Base-by-base conservation (phyloP, 2,888 invertebrate genomes). In the Apotomis betuletana region DNA sequence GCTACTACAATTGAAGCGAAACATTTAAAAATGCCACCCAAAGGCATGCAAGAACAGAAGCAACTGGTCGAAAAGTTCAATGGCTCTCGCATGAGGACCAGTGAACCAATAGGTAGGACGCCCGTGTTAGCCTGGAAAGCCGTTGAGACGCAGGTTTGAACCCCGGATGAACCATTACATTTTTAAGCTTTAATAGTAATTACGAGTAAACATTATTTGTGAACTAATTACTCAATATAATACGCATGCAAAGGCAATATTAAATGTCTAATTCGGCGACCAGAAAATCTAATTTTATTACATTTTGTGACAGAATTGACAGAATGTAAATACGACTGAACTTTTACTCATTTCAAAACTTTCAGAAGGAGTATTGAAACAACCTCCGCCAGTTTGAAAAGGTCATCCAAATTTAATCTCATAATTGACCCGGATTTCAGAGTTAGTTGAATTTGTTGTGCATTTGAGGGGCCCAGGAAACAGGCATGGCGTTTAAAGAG, bases 371-470 rank as follows among this genome's bases (percentile, higher is more conserved):
- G 65, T 67, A 62, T 67, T 67, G 61, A 57, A 71, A 61, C 60
- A 70, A 67, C 61, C 65, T 61, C 51, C 51, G 12, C 41, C 36
- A 67, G 49, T 71, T 67, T n/a, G 67, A 46, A 51, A 67, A 71
- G 67, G 71, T 67, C 71, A 71, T 51, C 57, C 38, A 61, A 67
- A 71, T 67, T 61, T 67, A 57, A 71, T 71, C 41, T 52, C 57
- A 13, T 67, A 67, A 51, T 71, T 67, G 38, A 70, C 65, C 65
- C 15, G 46, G 75, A 77, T 77, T 77, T 75, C 74, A 69, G 54
- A 65, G 41, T 65, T 38, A 38, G 10, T 44, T 58, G 41, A 15
- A 4, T 65, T 64, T 41, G 44, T 15, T 65, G 46, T 36, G 27
- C 4, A 6, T 55, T 12, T 36, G 52, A 52, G 41, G 27, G 44